These are phyloP conservation scores for Pseudochirops cupreus DNA, from an alignment of 2,797 vertebrate genomes.

Conservation along the genomic window DNA sequence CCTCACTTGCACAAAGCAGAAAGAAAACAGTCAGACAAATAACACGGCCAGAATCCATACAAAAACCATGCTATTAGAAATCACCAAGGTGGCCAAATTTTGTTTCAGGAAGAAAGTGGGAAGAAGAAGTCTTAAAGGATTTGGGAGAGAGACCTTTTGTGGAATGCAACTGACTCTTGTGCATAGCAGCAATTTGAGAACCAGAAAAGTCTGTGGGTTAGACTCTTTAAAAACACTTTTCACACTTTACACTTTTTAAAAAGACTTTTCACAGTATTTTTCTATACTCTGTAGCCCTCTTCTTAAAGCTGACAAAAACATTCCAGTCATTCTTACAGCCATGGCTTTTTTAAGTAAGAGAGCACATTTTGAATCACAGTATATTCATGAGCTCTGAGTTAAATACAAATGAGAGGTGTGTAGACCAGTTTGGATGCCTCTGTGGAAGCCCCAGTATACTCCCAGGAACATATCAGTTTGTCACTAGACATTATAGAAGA, in stretches of 20 bases:
- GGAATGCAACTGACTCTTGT: fast-evolving
- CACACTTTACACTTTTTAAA: no score
- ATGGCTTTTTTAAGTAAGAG: not conserved
- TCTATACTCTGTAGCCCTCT: not conserved
- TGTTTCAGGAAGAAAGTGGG: not conserved
- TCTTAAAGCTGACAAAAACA: not conserved
- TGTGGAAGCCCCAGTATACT: not conserved
- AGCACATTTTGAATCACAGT: not conserved
- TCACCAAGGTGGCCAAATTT: fast-evolving
- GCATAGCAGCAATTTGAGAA: fast-evolving
- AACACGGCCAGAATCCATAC: fast-evolving
- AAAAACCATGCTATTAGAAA: fast-evolving
- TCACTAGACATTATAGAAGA: not conserved
- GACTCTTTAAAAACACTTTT: not conserved
- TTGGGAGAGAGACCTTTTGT: not conserved
- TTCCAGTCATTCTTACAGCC: not conserved
- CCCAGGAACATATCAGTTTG: not conserved
- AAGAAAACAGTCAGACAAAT: not conserved
- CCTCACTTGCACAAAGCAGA: not conserved
- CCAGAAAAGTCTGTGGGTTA: fast-evolving
- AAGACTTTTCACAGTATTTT: not conserved
- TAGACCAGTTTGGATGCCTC: no score
- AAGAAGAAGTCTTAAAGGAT: not conserved
- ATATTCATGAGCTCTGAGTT: not conserved
- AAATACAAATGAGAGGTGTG: no score